A percentile compares a stretch with the other conserved stretches of the same genome.
These are phyloP conservation scores for Hemicentrotus pulcherrimus DNA, from an alignment of 35 echinoderm and acorn worm genomes.

Conservation along the genomic window DNA sequence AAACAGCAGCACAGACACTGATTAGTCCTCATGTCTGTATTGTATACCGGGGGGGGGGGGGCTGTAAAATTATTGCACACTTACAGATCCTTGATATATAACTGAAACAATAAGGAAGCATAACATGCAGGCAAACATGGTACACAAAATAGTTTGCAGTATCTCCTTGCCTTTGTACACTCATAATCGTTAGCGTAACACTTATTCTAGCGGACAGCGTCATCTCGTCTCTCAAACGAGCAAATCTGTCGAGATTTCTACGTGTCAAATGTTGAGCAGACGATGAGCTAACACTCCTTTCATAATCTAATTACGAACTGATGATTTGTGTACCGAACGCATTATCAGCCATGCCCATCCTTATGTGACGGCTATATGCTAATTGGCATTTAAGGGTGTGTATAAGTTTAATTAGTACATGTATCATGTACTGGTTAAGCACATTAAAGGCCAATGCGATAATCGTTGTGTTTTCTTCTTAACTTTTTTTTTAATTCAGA, in stretches of 20 bases:
- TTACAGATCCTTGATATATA: too few relatives aligned
- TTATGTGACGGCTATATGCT: background rate
- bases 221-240: background rate
- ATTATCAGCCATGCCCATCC: background rate
- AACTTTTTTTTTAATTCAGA: too few relatives aligned
- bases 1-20: too few relatives aligned
- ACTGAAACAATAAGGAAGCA: too few relatives aligned
- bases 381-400: background rate
- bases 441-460: background rate
- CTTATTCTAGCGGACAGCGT: background rate
- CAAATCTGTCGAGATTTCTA: background rate
- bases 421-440: background rate
- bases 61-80: too few relatives aligned
- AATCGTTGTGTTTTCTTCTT: too few relatives aligned
- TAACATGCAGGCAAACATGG: too few relatives aligned
- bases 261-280: background rate
- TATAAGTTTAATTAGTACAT: background rate
- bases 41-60: too few relatives aligned
- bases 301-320: conserved; percentile 2
- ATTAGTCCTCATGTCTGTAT: too few relatives aligned
- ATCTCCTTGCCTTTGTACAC: too few relatives aligned
- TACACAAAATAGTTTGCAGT: too few relatives aligned
- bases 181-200: background rate
- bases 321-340: background rate
- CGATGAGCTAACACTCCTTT: background rate